phyloP scores from a whole-genome alignment of 1,140 invertebrate species.

The Rhopalosiphum padi region DNA sequence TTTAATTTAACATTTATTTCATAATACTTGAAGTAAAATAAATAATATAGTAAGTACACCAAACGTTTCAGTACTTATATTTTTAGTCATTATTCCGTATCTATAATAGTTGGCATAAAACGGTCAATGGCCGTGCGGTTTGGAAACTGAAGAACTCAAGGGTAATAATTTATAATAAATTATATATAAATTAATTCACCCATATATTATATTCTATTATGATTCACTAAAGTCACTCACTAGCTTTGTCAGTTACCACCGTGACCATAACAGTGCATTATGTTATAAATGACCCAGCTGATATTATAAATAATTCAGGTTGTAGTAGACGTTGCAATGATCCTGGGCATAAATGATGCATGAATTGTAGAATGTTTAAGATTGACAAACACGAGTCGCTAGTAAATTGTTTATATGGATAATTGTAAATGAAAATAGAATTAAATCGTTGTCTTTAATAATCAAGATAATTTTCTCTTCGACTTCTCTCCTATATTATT shows the following conservation, averaged over 20 bases:
- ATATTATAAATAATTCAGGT: conserved; percentile 4
- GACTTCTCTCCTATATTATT: background rate
- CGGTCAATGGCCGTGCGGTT: background rate
- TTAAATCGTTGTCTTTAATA: background rate
- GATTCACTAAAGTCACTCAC: background rate
- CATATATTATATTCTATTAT: background rate
- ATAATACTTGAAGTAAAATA: too few species aligned
- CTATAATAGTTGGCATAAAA: background rate
- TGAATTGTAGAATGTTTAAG: background rate
- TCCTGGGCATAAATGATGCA: conserved; percentile 9
- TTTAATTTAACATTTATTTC: too few species aligned
- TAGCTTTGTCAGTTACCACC: background rate
- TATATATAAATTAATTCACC: background rate
- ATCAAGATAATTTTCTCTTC: background rate
- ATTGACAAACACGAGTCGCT: background rate
- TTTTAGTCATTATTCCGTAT: background rate
- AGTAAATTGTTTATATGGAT: background rate
- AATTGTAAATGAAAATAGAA: background rate
- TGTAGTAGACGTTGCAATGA: background rate
- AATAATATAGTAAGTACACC: too few species aligned
- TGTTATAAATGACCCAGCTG: background rate
- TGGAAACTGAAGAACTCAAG: background rate
- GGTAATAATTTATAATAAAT: background rate
- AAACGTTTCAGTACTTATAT: too few species aligned
- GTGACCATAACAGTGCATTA: background rate